These are phyloP conservation scores for Melopsittacus undulatus DNA, from an alignment of 2,797 vertebrate species.

Conservation along the genomic window DNA sequence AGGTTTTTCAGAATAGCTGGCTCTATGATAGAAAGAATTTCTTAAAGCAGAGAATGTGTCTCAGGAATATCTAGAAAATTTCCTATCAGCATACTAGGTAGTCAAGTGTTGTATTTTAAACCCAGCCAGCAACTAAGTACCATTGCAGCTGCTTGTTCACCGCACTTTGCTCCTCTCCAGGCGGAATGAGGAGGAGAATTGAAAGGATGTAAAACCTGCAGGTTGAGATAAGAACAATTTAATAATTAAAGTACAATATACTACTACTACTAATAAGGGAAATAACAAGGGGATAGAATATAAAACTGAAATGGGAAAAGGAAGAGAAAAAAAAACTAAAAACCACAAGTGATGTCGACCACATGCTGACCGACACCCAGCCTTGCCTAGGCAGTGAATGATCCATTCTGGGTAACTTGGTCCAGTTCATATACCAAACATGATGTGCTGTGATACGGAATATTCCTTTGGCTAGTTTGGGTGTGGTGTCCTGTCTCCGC, in stretches of 20 bases:
- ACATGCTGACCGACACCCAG: neutral
- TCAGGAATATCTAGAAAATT: neutral
- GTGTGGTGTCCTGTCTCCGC: neutral
- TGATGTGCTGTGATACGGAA: neutral
- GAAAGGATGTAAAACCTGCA: too few species aligned
- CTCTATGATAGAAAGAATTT: neutral
- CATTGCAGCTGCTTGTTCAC: neutral
- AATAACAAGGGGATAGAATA: neutral
- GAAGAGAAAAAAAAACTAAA: neutral
- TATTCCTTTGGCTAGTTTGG: neutral
- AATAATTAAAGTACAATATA: neutral
- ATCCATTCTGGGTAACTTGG: neutral
- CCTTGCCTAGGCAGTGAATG: neutral
- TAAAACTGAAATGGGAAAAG: neutral
- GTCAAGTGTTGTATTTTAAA: neutral
- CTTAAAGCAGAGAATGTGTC: neutral
- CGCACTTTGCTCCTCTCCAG: neutral
- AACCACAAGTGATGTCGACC: neutral
- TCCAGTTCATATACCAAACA: neutral
- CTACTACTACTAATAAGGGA: neutral
- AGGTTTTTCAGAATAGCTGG: neutral
- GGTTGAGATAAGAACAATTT: neutral
- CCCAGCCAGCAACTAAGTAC: neutral
- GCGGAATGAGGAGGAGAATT: neutral
- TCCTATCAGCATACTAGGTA: neutral